Evolutionary conservation across 2,113 vertebrate species (phyloP), one percentile per base, ranked within the genome.

Genomic region (Amphilophus citrinellus): DNA sequence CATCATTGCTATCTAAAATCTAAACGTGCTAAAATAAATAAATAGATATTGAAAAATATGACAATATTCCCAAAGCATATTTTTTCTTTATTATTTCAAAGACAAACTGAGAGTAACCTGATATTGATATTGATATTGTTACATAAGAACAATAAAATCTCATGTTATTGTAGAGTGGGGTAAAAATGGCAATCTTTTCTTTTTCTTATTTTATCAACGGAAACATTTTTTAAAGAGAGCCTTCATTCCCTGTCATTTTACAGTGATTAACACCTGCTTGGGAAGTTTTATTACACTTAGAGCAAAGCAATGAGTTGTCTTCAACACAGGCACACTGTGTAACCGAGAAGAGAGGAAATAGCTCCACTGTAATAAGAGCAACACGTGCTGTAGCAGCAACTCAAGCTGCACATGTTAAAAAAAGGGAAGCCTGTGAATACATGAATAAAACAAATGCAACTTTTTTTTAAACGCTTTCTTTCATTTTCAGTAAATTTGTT

Each of bases 181-280:
- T 10, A 32, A 0, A 27, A 1, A 20, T 53, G 0, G 0, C 32
- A 17, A 32, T 17, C 24, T 13, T 73, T 73, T 53, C 10, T 3
- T n/a, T 56, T 57, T 17, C 30, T 73, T 73, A 13, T n/a, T 73
- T 71, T 47, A 32, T 73, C 24, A 20, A 71, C 20, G 17, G 32
- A 53, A 50, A 47, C 9, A 47, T 5, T 37, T 35, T 35, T 35
- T 42, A 22, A 53, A 27, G 15, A 1, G 10, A 73, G 44, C 2
- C 10, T 5, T 18, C 17, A 53, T 7, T 7, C 5, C 17, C 50
- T 18, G 50, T 3, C 50, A 53, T 53, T 17, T 53, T 18, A 53
- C 44, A 32, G 44, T 0, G 1, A 32, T 73, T 53, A 73, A 53
- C 27, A 53, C 3, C 2, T 53, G 44, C 30, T 8, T 8, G 18